Base-by-base conservation (phyloP, 35 echinoderm and acorn worm species). In the Amphiura filiformis region DNA sequence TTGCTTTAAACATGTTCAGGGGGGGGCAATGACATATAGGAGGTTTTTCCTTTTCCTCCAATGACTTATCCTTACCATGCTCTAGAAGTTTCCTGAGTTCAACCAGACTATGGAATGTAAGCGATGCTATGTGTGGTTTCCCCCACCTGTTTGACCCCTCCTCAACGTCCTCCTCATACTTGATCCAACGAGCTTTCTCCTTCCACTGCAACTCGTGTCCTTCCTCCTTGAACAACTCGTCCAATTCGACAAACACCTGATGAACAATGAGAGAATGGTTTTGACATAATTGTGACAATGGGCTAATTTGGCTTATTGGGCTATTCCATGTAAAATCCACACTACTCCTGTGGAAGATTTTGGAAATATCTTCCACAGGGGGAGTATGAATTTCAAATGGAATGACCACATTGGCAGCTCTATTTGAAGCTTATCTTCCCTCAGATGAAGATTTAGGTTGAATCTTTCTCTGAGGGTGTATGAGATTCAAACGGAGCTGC, bases 91-190 rank as follows among this genome's bases (percentile, higher is more conserved):
- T 87, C 65, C 96, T 82, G 37, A 99, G 93, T 36, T 99, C 96
- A 34, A 99, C 87, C 82, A 99, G 78, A 79, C 96, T 99, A 47
- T 99, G 96, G 44, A 99, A 99, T 34, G 92, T 89, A 0, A 99
- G 76, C 0, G 96, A 99, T 28, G 96, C 96, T 37, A 99, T 81
- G 83, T 99, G 96, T 77, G 96, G 96, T 81, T 95, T 99, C 35
- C 96, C 96, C 96, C 96, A 99, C 79, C 93, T 92, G 35, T 95
- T 38, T 7, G 87, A 87, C 52, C 93, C 96, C 82, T 99, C 96
- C 75, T 99, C 96, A 0, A 99, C 96, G 41, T 99, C 91, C 82
- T 99, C 96, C 90, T 99, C 96, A 95, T 91, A 99, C 86, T 99
- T 99, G 84, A 99, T 99, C 96, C 96, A 99, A 41, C 96, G 86